These are phyloP conservation scores for Thalpophila matura DNA, from an alignment of 2,888 invertebrate genomes.

Conservation along the genomic window DNA sequence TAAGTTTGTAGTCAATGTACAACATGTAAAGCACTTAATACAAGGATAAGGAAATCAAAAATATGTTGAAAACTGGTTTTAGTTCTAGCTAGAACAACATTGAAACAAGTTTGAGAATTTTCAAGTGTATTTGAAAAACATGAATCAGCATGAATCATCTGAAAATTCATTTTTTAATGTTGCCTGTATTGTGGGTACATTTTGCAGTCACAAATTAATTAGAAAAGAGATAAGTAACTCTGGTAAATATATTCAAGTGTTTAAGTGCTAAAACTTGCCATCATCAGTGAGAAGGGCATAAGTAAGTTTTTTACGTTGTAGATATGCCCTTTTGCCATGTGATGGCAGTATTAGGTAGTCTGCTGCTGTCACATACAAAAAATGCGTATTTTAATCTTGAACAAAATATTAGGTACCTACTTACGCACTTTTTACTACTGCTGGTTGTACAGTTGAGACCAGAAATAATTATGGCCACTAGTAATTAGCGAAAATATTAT, in stretches of 20 bases:
- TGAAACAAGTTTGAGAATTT: not conserved
- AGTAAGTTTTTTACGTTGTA: no score
- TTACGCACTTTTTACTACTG: no score
- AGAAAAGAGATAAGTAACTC: not conserved
- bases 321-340: no score
- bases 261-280: no score
- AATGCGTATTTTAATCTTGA: no score
- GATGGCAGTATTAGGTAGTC: no score
- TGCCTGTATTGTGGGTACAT: not conserved
- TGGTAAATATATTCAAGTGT: not conserved
- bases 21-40: not conserved
- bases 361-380: no score
- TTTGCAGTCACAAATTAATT: not conserved
- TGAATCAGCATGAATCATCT: conserved; percentile 29
- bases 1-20: not conserved
- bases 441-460: no score
- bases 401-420: no score
- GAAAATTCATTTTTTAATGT: conserved; percentile 19
- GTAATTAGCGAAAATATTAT: conserved; percentile 7
- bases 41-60: conserved; percentile 21
- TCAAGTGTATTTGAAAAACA: conserved; percentile 28
- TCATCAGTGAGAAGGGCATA: no score
- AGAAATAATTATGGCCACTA: not conserved
- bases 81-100: not conserved
- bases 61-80: conserved; percentile 32